Evolutionary conservation across 2,888 invertebrate genomes (phyloP), one percentile per base, ranked within the genome.

Genomic region (Cepaea hortensis): DNA sequence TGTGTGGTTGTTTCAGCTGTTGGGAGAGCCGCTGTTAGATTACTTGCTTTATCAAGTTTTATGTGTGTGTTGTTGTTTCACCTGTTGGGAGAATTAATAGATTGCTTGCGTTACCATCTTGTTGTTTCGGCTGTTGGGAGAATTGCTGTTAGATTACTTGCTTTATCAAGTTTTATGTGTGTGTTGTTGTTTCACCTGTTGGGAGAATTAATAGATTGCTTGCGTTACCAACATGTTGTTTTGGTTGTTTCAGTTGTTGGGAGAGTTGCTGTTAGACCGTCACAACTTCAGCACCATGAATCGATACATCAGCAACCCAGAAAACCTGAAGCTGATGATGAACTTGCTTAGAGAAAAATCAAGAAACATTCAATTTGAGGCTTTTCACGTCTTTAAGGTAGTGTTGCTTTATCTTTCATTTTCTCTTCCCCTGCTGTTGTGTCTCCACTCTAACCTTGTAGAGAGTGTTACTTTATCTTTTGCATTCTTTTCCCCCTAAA

Each of bases 371-470:
- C 99, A 99, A 95, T 99, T 99, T 95, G 99, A 99, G 96, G 99
- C 99, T 95, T 99, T 99, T 96, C 99, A 99, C 95, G 99, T 99
- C 93, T 99, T 99, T 96, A 99, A 99, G 97, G 98, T 98, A 88
- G 61, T 48, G 50, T n/a, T 35, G 15, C 11, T 5, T 79, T 23
- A 18, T 15, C 48, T 62, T 11, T 48, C 23, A 4, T 11, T 11
- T 3, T 50, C 46, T 15, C 13, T 13, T n/a, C n/a, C 18, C 11
- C 18, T 1, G 4, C 18, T 68, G 6, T 20, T 9, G n/a, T n/a
- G n/a, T 20, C 18, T 15, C 13, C 20, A 15, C 13, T 68, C 18
- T 68, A 35, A 35, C 35, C 35, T 35, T 35, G 35, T 35, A 35
- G 35, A 35, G 35, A 35, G 35, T 35, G 35, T 35, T 35, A n/a